Percentiles rank a stretch among this genome's conserved stretches.
These are phyloP conservation scores for Vicugna pacos DNA, from an alignment of 2,113 vertebrate species.

Conservation along the genomic window DNA sequence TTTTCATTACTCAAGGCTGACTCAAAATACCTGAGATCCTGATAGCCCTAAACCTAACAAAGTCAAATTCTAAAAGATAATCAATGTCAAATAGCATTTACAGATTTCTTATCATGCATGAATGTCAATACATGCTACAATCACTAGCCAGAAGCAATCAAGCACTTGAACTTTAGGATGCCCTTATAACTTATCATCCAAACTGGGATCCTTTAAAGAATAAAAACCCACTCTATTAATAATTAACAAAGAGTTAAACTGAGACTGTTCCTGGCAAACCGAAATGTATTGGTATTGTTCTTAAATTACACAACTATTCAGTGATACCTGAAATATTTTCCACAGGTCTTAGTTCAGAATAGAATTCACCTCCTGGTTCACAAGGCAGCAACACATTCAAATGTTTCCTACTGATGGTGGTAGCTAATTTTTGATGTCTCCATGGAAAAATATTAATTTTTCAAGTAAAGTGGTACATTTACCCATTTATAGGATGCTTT, in stretches of 20 bases:
- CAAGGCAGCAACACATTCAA: not conserved
- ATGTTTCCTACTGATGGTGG: not conserved
- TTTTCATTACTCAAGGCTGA: not conserved
- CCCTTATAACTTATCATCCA: not conserved
- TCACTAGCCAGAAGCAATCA: not conserved
- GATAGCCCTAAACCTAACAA: not conserved
- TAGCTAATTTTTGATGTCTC: not conserved
- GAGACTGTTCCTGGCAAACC: conserved; percentile 26
- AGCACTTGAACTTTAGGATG: not conserved
- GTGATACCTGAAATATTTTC: not conserved
- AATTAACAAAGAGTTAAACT: conserved; percentile 19
- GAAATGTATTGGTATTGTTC: not conserved
- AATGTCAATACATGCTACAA: not conserved
- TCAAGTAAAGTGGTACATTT: not conserved
- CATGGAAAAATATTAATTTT: not conserved
- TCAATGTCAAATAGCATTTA: not conserved
- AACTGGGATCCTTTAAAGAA: not conserved
- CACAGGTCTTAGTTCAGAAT: not conserved
- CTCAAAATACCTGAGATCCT: not conserved
- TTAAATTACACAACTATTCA: not conserved
- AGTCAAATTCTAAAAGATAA: conserved; percentile 16
- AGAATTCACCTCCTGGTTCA: not conserved
- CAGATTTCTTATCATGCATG: not conserved
- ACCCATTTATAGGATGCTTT: not conserved
- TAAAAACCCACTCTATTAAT: not conserved